phyloP scores from a whole-genome alignment of 2,113 vertebrate genomes.

The Xenopus borealis region DNA sequence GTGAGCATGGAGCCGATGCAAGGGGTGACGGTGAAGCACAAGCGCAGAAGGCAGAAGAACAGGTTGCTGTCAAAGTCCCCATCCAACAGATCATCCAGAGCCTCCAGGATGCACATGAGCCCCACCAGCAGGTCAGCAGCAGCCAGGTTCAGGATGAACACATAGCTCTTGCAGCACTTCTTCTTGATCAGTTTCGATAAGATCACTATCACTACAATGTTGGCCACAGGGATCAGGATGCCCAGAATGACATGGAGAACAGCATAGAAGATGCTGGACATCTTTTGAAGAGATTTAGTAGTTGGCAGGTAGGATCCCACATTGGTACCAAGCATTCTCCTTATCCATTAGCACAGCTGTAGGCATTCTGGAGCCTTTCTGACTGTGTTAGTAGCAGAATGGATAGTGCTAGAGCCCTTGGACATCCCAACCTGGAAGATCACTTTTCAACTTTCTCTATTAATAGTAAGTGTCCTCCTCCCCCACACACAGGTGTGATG shows the following conservation, averaged over 20 bases:
- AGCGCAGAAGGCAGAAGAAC: slow-evolving; percentile 43
- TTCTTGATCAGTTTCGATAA: slow-evolving; percentile 48
- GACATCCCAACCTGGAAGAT: background rate
- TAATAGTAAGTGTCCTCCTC: background rate
- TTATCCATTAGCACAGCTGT: background rate
- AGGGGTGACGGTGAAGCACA: slow-evolving; percentile 44
- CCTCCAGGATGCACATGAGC: slow-evolving; percentile 46
- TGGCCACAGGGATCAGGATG: slow-evolving; percentile 44
- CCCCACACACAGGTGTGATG: background rate
- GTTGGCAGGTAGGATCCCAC: background rate
- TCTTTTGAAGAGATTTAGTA: slow-evolving; percentile 17
- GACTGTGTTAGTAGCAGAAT: too few species aligned
- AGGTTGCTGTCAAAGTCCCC: slow-evolving; percentile 40
- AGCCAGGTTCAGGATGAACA: slow-evolving; percentile 53
- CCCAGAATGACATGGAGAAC: slow-evolving; percentile 46
- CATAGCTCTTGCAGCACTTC: slow-evolving; percentile 42
- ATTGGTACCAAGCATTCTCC: background rate
- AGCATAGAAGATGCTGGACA: slow-evolving; percentile 25
- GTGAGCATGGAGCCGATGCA: slow-evolving; percentile 53
- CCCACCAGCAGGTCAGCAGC: slow-evolving; percentile 51
- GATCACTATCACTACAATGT: slow-evolving; percentile 47
- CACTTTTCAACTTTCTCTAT: background rate
- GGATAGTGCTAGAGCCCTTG: too few species aligned
- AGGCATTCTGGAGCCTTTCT: too few species aligned
- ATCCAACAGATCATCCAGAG: slow-evolving; percentile 40